Evolutionary conservation across 2,113 vertebrate species (phyloP), one percentile per base, ranked within the genome.

Genomic region (Deroptyus accipitrinus): DNA sequence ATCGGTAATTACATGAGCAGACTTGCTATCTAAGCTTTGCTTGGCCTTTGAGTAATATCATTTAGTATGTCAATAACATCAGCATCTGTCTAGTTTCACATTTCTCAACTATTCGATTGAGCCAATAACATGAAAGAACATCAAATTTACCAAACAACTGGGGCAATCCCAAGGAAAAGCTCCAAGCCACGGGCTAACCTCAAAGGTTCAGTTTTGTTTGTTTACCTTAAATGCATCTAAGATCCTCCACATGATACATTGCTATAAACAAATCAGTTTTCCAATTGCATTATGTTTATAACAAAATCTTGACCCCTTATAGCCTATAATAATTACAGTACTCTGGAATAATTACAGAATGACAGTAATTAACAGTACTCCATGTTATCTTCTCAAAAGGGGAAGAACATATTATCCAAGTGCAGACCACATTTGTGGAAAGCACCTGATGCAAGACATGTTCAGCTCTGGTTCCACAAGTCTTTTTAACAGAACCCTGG

Each of bases 111-210:
- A 84, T 57, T 83, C 81, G 93, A 37, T 49, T 83, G 77, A 92
- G 77, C 77, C 81, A 89, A 25, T 91, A 94, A 92, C 62, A 92
- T 91, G 86, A 94, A 94, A 95, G 88, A 92, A 94, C 73, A 93
- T 66, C 84, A 72, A 62, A 89, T 95, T 92, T 96, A 94, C 94
- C 83, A 96, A 96, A 96, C 94, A 96, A 55, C 25, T 61, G 46
- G 31, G 70, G 70, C 80, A 87, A 77, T 79, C 52, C 62, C 67
- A 76, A 62, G 28, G 70, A 90, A 85, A 88, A 92, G 84, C 57
- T 72, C 57, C 0, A 1, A 88, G 69, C 59, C 62, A 62, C 66
- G 66, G 75, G 57, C 54, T 73, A 87, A 88, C 88, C 88, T 77
- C 86, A 92, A 80, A 86, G 39, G 86, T 86, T 49, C 4, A 11